phyloP scores from a whole-genome alignment of 64 coral and sea anemone genomes.

The Montipora capricornis region DNA sequence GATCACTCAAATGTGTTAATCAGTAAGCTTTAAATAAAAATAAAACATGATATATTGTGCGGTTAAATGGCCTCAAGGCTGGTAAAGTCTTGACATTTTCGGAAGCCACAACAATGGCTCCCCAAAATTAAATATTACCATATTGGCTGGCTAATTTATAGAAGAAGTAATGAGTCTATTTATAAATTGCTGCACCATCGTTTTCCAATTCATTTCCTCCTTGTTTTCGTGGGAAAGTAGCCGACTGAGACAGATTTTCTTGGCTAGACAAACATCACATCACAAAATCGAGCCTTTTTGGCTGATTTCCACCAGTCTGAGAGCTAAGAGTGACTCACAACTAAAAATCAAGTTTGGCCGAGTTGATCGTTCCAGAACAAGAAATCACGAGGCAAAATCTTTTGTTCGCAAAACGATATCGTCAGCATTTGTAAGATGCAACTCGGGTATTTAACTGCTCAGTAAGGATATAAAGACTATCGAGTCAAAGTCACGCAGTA shows the following conservation, averaged over 20 bases:
- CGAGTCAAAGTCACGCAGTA: no score
- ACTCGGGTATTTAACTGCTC: no score
- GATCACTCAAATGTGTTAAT: conserved; percentile 12
- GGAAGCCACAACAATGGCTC: conserved; percentile 12
- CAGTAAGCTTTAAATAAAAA: neutral
- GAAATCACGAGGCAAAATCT: neutral
- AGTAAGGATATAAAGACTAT: no score
- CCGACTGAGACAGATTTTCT: no score
- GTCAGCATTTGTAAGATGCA: neutral
- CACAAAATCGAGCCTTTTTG: no score
- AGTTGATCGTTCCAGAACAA: conserved; percentile 22
- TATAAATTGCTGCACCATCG: conserved; percentile 1
- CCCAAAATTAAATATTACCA: neutral
- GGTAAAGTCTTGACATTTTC: conserved; percentile 5
- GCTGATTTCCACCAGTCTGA: no score
- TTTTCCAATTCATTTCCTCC: neutral
- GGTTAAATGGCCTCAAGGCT: conserved; percentile 4
- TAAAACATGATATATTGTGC: conserved; percentile 1
- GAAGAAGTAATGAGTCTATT: no score
- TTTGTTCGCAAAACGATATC: neutral
- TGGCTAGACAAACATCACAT: no score
- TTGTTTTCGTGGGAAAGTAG: neutral
- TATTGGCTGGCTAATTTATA: neutral
- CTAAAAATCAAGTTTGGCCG: neutral
- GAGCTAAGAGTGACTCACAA: no score